Evolutionary conservation across 2,888 invertebrate species (phyloP).

Genomic region (Tanytarsus gracilentus): DNA sequence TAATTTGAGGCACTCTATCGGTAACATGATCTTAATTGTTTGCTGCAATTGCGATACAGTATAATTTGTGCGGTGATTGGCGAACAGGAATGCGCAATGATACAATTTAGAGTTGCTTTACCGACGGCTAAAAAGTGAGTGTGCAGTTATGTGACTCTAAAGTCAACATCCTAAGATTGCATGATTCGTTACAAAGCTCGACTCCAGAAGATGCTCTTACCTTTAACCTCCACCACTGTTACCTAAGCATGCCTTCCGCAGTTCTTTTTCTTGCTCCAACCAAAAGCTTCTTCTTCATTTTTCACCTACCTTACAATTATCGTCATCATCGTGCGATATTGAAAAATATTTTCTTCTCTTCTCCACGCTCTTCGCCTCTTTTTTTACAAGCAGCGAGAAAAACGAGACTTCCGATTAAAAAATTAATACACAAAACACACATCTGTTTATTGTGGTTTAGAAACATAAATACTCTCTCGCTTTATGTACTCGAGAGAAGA

Average conservation of each 20-base stretch:
- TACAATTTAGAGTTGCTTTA: too few species aligned
- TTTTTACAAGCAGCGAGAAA: neutral
- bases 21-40: slow-evolving; percentile 24
- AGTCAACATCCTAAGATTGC: too few species aligned
- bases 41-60: neutral
- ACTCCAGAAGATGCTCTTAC: neutral
- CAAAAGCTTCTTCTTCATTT: neutral
- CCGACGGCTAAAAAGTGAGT: neutral
- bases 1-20: slow-evolving; percentile 4
- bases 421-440: neutral
- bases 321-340: neutral
- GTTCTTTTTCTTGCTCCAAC: slow-evolving; percentile 8
- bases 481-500: too few species aligned
- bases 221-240: neutral
- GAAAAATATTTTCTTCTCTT: slow-evolving; percentile 3
- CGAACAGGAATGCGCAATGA: neutral
- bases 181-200: too few species aligned
- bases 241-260: slow-evolving; percentile 11
- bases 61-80: neutral
- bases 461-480: too few species aligned
- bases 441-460: slow-evolving; percentile 3
- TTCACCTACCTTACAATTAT: neutral
- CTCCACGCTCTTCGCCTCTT: too few species aligned
- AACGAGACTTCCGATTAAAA: slow-evolving; percentile 4
- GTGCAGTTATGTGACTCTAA: neutral